phyloP scores from a whole-genome alignment of 2,888 invertebrate species.

The Priocnemis perturbator region DNA sequence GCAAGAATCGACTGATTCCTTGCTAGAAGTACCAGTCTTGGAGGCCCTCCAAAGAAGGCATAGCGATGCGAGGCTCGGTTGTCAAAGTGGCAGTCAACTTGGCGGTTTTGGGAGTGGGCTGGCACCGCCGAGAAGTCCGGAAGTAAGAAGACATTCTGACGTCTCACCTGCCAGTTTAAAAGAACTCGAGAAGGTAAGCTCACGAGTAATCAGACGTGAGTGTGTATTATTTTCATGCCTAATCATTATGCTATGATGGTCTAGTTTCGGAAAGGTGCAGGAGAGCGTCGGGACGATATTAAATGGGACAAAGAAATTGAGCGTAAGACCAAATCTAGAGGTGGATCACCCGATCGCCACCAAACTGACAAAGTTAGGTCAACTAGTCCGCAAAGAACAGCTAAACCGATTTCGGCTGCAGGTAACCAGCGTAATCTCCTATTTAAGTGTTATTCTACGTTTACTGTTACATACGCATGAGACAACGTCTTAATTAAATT shows the following conservation, averaged over 20 bases:
- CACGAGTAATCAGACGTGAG: too few relatives aligned
- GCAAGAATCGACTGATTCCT: slow-evolving; percentile 90
- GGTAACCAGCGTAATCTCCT: slow-evolving; percentile 48
- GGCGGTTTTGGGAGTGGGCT: slow-evolving; percentile 79
- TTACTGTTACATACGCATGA: neutral
- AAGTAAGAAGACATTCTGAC: slow-evolving; percentile 88
- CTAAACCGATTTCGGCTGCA: slow-evolving; percentile 48
- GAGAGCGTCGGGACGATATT: slow-evolving; percentile 73
- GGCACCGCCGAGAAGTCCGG: slow-evolving; percentile 90
- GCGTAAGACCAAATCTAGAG: slow-evolving; percentile 72
- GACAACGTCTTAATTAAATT: neutral
- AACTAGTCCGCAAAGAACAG: slow-evolving; percentile 67
- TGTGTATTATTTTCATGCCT: slow-evolving; percentile 53
- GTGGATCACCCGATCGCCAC: slow-evolving; percentile 71
- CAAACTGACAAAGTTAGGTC: slow-evolving; percentile 74
- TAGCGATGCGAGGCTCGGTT: slow-evolving; percentile 84
- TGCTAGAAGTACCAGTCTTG: slow-evolving; percentile 87
- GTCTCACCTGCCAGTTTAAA: slow-evolving; percentile 91
- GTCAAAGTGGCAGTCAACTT: slow-evolving; percentile 73
- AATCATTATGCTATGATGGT: slow-evolving; percentile 70
- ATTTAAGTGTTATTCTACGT: too few relatives aligned
- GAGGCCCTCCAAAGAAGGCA: slow-evolving; percentile 88
- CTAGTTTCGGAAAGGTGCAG: slow-evolving; percentile 76
- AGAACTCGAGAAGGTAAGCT: slow-evolving; percentile 89
- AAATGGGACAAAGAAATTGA: slow-evolving; percentile 74